A percentile compares a stretch with the other conserved stretches of the same genome.
phyloP scores from a whole-genome alignment of 2,113 vertebrate genomes.

The Nannobrachium achirus region DNA sequence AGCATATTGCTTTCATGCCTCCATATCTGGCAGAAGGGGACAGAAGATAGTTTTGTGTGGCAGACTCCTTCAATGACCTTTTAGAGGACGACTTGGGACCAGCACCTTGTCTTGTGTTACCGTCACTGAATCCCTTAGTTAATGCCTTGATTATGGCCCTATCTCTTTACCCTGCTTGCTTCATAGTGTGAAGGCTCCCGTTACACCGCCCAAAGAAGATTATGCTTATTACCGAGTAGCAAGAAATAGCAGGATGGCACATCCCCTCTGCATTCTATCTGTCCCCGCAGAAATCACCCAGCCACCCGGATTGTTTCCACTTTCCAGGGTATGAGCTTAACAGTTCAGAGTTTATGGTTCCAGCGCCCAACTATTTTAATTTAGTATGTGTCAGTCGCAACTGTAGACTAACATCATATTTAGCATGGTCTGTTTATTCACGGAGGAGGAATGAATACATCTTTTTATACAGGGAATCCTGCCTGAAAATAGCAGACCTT shows the following conservation, averaged over 20 bases:
- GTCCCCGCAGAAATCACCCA: conserved; percentile 19
- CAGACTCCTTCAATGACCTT: conserved; percentile 69
- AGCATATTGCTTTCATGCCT: background rate
- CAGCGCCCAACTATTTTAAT: conserved; percentile 1
- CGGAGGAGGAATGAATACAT: conserved; percentile 1
- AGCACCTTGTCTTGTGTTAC: conserved; percentile 73
- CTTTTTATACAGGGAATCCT: conserved; percentile 5
- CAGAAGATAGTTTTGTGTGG: conserved; percentile 41
- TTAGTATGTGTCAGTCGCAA: background rate
- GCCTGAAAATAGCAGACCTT: background rate
- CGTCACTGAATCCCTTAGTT: conserved; percentile 79
- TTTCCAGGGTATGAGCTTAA: background rate
- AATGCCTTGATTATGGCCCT: conserved; percentile 76
- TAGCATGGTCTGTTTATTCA: conserved; percentile 24
- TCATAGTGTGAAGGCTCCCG: conserved; percentile 70
- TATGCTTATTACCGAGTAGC: conserved; percentile 54
- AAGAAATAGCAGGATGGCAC: conserved; percentile 39
- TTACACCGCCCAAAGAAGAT: conserved; percentile 64
- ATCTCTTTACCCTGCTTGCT: conserved; percentile 72
- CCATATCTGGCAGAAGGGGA: conserved; percentile 46
- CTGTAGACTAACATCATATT: conserved; percentile 17
- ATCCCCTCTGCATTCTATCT: conserved; percentile 7
- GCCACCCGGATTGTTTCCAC: conserved; percentile 37
- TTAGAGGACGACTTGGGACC: conserved; percentile 64
- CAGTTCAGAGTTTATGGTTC: background rate